Percentiles rank a stretch among this genome's conserved stretches.
phyloP scores from a whole-genome alignment of 2,797 vertebrate genomes.

The Poecile montanus region DNA sequence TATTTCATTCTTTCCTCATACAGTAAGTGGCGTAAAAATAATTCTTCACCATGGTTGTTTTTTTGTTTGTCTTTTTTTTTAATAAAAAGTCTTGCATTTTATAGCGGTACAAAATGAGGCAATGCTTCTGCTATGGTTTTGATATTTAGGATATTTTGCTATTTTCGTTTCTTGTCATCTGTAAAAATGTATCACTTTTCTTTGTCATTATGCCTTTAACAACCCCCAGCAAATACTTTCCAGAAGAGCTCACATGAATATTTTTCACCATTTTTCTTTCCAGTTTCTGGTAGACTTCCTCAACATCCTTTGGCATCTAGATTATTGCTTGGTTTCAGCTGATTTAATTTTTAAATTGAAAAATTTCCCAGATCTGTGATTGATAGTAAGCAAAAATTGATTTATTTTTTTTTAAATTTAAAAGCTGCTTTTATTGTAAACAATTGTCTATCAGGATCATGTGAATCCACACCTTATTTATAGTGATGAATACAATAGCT shows the following conservation, averaged over 20 bases:
- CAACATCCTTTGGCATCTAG: neutral
- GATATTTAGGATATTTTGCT: neutral
- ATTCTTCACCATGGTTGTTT: neutral
- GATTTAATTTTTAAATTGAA: neutral
- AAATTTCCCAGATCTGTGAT: neutral
- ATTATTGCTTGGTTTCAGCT: neutral
- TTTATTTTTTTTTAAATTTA: neutral
- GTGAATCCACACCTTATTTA: neutral
- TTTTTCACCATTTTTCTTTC: neutral
- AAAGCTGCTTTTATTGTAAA: neutral
- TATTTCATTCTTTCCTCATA: neutral
- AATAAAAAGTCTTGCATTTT: neutral
- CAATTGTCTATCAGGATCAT: neutral
- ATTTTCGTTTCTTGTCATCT: neutral
- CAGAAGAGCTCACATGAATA: neutral
- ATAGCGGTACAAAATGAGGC: neutral
- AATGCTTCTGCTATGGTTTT: neutral
- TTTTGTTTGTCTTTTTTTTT: neutral
- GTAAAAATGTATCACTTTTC: neutral
- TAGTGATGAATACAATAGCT: neutral
- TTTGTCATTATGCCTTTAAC: neutral
- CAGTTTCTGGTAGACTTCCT: neutral
- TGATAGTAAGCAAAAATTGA: neutral
- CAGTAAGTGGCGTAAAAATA: neutral
- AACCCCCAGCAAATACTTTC: neutral